Evolutionary conservation across 2,888 invertebrate genomes (phyloP).

Genomic region (Drosophila yooni): DNA sequence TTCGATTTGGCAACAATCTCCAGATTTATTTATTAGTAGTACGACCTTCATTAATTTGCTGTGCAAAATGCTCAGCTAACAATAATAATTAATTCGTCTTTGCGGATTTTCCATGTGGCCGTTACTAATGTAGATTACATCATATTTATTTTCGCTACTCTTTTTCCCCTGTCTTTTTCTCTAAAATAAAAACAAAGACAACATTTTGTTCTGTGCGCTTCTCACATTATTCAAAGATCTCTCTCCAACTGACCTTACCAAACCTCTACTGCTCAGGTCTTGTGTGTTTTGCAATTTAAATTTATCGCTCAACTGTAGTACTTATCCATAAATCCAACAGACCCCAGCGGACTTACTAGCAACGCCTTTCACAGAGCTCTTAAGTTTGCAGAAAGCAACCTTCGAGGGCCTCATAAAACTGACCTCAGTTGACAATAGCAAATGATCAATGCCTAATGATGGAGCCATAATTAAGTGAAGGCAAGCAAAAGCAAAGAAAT

Average conservation of each 20-base stretch:
- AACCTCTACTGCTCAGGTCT: not conserved
- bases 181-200: too few species aligned
- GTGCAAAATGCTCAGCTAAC: not conserved
- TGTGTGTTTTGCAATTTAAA: not conserved
- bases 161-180: not conserved
- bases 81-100: not conserved
- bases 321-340: slow-evolving; percentile 1
- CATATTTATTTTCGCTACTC: not conserved
- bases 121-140: not conserved
- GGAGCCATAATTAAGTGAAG: slow-evolving; percentile 37
- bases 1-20: not conserved
- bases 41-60: not conserved
- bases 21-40: not conserved
- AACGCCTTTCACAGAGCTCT: slow-evolving; percentile 20
- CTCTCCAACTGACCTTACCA: slow-evolving; percentile 13
- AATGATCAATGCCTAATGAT: slow-evolving; percentile 47
- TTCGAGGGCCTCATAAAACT: slow-evolving; percentile 51
- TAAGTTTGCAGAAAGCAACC: slow-evolving; percentile 22
- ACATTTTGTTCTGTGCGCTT: not conserved
- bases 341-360: not conserved
- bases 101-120: not conserved
- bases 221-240: not conserved
- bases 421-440: slow-evolving; percentile 59
- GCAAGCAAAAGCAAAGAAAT: slow-evolving; percentile 49
- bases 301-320: not conserved